These are phyloP conservation scores for Apeira syringaria DNA, from an alignment of 2,888 invertebrate species.

Conservation along the genomic window DNA sequence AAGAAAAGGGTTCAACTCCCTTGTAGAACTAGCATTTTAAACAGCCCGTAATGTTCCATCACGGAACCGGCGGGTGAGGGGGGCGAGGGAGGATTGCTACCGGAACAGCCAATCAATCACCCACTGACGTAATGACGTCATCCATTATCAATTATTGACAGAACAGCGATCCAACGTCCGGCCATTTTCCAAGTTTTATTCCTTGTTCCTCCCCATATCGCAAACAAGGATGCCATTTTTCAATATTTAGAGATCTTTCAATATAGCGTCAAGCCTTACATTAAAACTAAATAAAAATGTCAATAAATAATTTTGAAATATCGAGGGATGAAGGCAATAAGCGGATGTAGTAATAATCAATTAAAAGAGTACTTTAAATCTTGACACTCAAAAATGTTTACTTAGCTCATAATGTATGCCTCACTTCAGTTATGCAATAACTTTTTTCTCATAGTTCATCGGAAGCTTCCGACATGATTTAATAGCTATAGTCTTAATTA, in stretches of 20 bases:
- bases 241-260: not conserved
- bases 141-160: conserved; percentile 83
- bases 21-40: conserved; percentile 27
- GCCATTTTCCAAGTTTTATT: conserved; percentile 72
- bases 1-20: conserved; percentile 20
- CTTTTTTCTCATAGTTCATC: too few species aligned
- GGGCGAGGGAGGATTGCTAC: conserved; percentile 14
- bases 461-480: too few species aligned
- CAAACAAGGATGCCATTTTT: conserved; percentile 2
- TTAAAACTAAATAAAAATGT: too few species aligned
- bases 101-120: conserved; percentile 76
- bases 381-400: too few species aligned
- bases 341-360: too few species aligned
- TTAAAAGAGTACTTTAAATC: too few species aligned
- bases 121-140: conserved; percentile 76
- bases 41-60: conserved; percentile 20
- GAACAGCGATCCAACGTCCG: conserved; percentile 66
- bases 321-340: too few species aligned
- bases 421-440: too few species aligned
- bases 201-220: conserved; percentile 35
- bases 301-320: too few species aligned
- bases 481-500: too few species aligned
- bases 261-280: too few species aligned
- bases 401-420: too few species aligned
- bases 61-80: conserved; percentile 23